phyloP scores from a whole-genome alignment of 2,113 vertebrate genomes.

The Rhizomys pruinosus region DNA sequence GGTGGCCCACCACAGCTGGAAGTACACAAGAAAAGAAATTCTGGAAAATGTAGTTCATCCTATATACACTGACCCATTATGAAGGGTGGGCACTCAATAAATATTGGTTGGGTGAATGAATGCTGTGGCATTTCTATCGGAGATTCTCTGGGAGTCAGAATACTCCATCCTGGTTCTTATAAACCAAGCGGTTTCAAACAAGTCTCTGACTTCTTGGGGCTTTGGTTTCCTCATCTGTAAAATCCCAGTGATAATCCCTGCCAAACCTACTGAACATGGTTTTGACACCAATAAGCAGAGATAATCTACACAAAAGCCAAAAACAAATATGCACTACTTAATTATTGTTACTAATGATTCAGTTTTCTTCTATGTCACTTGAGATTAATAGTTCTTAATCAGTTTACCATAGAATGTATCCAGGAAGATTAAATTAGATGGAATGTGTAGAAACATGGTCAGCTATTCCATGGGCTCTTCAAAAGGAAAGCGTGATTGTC shows the following conservation, averaged over 20 bases:
- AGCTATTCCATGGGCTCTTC: background rate
- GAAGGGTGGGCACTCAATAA: background rate
- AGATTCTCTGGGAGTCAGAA: background rate
- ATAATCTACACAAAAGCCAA: slow-evolving; percentile 25
- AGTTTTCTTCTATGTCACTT: background rate
- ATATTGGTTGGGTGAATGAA: background rate
- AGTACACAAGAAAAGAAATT: background rate
- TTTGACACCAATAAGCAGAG: background rate
- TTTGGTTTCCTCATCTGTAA: slow-evolving; percentile 34
- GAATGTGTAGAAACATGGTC: background rate
- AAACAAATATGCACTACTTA: slow-evolving; percentile 19
- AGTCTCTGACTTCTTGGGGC: background rate
- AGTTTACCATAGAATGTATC: background rate
- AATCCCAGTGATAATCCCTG: background rate
- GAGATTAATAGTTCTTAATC: background rate
- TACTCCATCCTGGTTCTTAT: background rate
- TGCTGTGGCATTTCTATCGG: background rate
- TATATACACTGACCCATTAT: background rate
- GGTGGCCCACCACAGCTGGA: background rate
- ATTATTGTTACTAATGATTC: slow-evolving; percentile 41
- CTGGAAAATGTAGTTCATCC: background rate
- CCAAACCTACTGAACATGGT: background rate
- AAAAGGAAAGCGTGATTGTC: slow-evolving; percentile 57
- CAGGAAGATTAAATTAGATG: background rate
- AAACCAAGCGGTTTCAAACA: background rate